Base-by-base conservation (phyloP, 2,797 vertebrate genomes). In the Gila robusta region DNA sequence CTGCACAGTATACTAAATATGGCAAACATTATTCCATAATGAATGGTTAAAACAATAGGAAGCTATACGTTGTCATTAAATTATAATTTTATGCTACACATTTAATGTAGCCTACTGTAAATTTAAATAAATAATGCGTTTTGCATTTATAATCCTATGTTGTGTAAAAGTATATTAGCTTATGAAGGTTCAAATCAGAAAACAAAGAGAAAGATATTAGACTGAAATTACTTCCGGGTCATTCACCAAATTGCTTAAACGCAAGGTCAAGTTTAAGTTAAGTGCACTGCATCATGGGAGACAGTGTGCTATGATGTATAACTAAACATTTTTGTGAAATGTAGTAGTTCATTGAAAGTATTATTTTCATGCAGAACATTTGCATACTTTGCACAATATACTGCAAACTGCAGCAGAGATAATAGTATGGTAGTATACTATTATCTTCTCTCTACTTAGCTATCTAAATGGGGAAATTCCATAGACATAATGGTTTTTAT, bases 391-490 rank as follows among this genome's bases (percentile, higher is more conserved):
- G 17, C 35, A 37, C 32, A 19, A 16, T 69, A 37, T 10, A 69
- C 28, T 19, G 2, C 14, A 32, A 12, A 26, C 26, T 32, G n/a
- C 62, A 62, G 23, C 3, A 59, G 11, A 12, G 49, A 49, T 73
- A 21, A 28, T 47, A 26, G n/a, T 41, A 39, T 41, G 5, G 21
- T n/a, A 71, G 11, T 32, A 52, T 52, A 17, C 26, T 21, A 76
- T 56, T 59, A 85, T 82, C 82, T 84, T 88, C 90, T 92, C 90
- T 89, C 89, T 85, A 47, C 44, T 16, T 47, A 14, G 17, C 49
- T 52, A 6, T 52, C 49, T 52, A 17, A 6, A 19, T 19, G 49
- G 49, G 49, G 5, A 52, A 5, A 17, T 52, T 52, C 16, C 2
- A 19, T 52, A 52, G 16, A 6, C 5, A 16, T 52, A 19, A 52